phyloP scores from a whole-genome alignment of 2,113 vertebrate species.

The Hydrolagus affinis region DNA sequence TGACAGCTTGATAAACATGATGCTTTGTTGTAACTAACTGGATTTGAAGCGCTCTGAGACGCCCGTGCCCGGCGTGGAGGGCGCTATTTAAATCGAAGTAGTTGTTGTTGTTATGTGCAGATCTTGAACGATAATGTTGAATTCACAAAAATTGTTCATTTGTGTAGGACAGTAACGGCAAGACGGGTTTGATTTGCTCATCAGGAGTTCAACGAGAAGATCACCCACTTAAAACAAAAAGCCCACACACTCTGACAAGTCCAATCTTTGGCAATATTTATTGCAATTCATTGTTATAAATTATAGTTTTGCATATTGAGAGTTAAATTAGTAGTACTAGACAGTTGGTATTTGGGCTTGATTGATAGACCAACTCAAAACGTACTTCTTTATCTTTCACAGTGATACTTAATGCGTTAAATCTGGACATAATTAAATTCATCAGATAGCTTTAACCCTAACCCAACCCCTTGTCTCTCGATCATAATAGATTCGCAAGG shows the following conservation, averaged over 20 bases:
- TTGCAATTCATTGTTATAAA: background rate
- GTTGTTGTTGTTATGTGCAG: too few relatives aligned
- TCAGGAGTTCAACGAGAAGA: background rate
- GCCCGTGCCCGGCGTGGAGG: too few relatives aligned
- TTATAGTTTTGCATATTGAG: background rate
- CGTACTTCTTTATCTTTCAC: too few relatives aligned
- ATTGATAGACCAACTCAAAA: too few relatives aligned
- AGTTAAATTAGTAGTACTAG: background rate
- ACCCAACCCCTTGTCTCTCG: background rate
- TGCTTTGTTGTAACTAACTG: background rate
- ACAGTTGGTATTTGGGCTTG: too few relatives aligned
- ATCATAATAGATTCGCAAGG: background rate
- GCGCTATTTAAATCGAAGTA: too few relatives aligned
- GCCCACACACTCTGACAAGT: background rate
- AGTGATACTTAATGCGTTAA: background rate
- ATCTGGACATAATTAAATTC: background rate
- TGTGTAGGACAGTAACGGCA: background rate
- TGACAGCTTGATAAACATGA: background rate
- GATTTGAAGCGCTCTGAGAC: too few relatives aligned
- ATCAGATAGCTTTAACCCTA: background rate
- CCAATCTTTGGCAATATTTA: background rate
- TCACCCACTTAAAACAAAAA: constrained; percentile 15
- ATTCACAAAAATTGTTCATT: background rate
- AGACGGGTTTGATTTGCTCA: constrained; percentile 11
- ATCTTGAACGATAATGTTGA: background rate